Base-by-base conservation (phyloP, 2,888 invertebrate species). In the Heteromurus nitidus region DNA sequence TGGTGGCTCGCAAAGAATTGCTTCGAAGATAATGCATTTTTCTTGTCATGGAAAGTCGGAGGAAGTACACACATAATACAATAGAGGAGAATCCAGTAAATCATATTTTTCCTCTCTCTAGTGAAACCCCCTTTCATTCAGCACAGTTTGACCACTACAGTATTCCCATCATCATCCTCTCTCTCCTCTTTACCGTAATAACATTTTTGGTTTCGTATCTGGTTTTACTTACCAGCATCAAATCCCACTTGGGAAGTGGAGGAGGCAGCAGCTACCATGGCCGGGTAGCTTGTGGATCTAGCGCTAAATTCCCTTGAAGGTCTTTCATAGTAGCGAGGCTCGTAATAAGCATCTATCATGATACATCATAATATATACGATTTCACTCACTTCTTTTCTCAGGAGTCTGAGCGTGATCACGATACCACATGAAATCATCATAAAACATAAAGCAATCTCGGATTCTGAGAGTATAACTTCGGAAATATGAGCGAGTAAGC, bases 201-300 rank as follows among this genome's bases (percentile, higher is more conserved):
- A 60, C 30, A 47, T 60, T 60, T 60, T 47, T 73, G 28, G 47
- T 72, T 60, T 77, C 50, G 44, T 65, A 64, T 80, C 64, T 73
- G 58, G 47, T 47, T n/a, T 67, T 64, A 62, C 77, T 82, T 82
- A 84, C 84, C 84, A 75, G 72, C 68, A n/a, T n/a, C n/a, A 76
- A 84, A 84, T 76, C 84, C 84, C 65, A 82, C 82, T 84, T 84
- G 84, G 50, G 75, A 68, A 44, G 28, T 73, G 30, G 77, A 68
- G 31, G 28, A 68, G 30, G 77, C 70, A 18, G 80, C 79, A 13
- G 67, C 77, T 47, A 77, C 82, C 75, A 82, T 72, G 55, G 80
- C 80, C n/a, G 84, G 84, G 22, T 82, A 84, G 36, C 62, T 80
- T 24, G 84, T 82, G 26, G 84, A 84, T 62, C 84, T 69, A 1